phyloP scores from a whole-genome alignment of 2,888 invertebrate genomes.

The Yponomeuta malinellus region DNA sequence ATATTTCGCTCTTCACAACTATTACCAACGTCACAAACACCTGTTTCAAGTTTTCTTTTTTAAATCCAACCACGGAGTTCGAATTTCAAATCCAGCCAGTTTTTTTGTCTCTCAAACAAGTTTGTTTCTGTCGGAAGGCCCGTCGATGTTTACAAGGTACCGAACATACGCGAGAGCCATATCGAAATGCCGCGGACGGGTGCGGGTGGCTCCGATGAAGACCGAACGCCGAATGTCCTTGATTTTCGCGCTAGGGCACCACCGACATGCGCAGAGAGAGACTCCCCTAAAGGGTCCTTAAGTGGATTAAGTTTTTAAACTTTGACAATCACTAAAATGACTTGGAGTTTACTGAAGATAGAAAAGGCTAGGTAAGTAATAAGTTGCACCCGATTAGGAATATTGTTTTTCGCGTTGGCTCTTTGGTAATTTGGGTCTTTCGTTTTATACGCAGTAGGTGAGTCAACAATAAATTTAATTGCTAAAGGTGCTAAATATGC shows the following conservation, averaged over 20 bases:
- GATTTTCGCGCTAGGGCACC: constrained; percentile 57
- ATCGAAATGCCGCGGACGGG: constrained; percentile 36
- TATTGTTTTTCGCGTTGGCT: not conserved
- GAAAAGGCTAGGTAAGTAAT: constrained; percentile 49
- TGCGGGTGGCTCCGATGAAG: constrained; percentile 40
- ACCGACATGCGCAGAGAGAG: constrained; percentile 49
- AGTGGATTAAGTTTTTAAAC: constrained; percentile 74
- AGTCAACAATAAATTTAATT: too few species aligned
- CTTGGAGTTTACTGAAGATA: constrained; percentile 62
- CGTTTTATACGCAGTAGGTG: too few species aligned
- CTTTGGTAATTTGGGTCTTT: not conserved
- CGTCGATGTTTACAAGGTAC: constrained; percentile 34
- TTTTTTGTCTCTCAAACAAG: not conserved
- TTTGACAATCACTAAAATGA: constrained; percentile 72
- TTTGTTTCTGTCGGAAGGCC: not conserved
- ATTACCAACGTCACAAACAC: not conserved
- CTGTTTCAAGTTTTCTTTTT: not conserved
- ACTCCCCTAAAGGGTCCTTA: constrained; percentile 62
- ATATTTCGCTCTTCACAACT: not conserved
- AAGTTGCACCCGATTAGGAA: constrained; percentile 43
- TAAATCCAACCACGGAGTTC: not conserved
- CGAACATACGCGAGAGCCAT: constrained; percentile 50
- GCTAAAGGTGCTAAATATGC: too few species aligned
- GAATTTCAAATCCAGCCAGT: not conserved
- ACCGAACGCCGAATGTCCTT: constrained; percentile 60